Percentiles rank a stretch among this genome's conserved stretches.
Conservation (phyloP, 92 coral and sea anemone genomes). For the Micromussa lordhowensis region DNA sequence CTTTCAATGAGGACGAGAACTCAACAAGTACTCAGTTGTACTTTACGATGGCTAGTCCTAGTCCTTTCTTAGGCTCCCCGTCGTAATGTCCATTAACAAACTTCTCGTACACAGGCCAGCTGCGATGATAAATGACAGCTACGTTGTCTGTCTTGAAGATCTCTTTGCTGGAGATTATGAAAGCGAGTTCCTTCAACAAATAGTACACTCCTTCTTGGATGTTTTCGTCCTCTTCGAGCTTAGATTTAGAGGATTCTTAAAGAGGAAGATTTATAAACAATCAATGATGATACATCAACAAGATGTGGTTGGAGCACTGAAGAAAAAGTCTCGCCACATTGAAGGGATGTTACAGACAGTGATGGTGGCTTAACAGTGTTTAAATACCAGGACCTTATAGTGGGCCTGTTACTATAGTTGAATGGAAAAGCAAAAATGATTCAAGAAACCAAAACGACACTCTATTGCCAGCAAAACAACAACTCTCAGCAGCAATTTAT, state of each 20-base stretch:
- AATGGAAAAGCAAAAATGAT: no score
- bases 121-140: constrained; percentile 76
- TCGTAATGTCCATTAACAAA: constrained; percentile 77
- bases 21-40: constrained; percentile 7
- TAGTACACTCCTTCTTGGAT: constrained; percentile 76
- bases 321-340: no score
- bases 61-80: constrained; percentile 67
- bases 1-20: no score
- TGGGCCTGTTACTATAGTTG: no score
- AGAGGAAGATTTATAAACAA: not conserved
- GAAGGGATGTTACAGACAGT: no score
- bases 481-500: no score
- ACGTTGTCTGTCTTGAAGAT: constrained; percentile 65
- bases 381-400: no score
- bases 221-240: constrained; percentile 70
- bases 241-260: constrained; percentile 33
- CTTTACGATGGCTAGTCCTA: constrained; percentile 67
- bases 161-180: constrained; percentile 71
- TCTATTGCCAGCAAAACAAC: no score
- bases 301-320: not conserved
- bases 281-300: not conserved
- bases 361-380: no score
- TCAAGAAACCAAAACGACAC: no score
- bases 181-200: constrained; percentile 72
- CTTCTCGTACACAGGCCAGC: constrained; percentile 76